Conservation (phyloP, 2,797 vertebrate genomes). For the Moxostoma hubbsi region DNA sequence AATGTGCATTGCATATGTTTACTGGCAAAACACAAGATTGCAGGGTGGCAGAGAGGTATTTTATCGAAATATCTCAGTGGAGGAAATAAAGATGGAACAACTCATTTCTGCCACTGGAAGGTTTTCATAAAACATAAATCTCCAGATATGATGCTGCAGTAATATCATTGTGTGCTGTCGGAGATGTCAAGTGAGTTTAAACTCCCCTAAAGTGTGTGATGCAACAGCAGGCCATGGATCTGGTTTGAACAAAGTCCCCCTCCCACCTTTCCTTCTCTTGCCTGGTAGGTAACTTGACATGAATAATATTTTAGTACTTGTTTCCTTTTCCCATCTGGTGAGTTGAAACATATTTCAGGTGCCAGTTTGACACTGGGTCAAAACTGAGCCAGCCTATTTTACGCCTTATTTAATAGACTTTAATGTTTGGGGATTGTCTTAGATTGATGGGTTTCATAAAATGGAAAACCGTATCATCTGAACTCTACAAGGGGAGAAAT, state of each 20-base stretch:
- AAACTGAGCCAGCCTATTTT: conserved; percentile 44
- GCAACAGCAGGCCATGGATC: conserved; percentile 39
- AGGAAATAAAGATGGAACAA: conserved; percentile 41
- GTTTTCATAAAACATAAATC: conserved; percentile 41
- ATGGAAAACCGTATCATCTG: conserved; percentile 28
- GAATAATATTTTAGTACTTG: conserved; percentile 52
- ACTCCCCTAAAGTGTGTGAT: conserved; percentile 38
- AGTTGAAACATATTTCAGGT: conserved; percentile 44
- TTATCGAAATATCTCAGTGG: conserved; percentile 30
- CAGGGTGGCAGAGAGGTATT: conserved; percentile 9
- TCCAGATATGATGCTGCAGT: conserved; percentile 20
- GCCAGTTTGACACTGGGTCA: conserved; percentile 44
- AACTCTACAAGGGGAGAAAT: conserved; percentile 6
- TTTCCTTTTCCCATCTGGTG: conserved; percentile 29
- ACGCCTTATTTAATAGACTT: conserved; percentile 50
- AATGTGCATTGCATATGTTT: conserved; percentile 17
- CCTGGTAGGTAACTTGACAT: conserved; percentile 41
- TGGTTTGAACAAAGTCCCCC: conserved; percentile 19
- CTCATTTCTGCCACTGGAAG: conserved; percentile 27
- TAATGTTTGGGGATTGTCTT: conserved; percentile 40
- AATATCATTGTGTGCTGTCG: conserved; percentile 33
- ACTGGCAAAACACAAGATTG: conserved; percentile 20
- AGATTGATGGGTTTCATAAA: conserved; percentile 52
- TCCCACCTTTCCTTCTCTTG: conserved; percentile 19
- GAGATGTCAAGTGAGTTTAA: conserved; percentile 34